A percentile compares a stretch with the other conserved stretches of the same genome.
phyloP scores from a whole-genome alignment of 2,113 vertebrate species.

The Anthoscopus minutus region DNA sequence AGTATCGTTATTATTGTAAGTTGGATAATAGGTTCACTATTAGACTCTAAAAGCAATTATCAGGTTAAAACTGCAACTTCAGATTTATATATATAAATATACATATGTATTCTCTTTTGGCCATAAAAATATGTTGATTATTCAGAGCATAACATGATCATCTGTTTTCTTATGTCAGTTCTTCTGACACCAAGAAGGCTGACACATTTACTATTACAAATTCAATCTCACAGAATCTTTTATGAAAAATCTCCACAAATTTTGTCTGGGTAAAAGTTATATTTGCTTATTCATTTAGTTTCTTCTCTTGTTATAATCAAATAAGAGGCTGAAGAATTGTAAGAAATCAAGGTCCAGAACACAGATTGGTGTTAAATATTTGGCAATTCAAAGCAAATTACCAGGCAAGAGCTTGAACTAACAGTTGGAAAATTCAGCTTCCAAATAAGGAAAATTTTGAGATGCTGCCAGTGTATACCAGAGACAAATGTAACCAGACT shows the following conservation, averaged over 20 bases:
- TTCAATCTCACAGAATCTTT: neutral
- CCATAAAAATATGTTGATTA: neutral
- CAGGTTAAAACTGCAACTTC: neutral
- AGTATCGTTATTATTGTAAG: neutral
- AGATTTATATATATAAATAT: neutral
- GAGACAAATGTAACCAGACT: neutral
- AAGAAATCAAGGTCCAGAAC: neutral
- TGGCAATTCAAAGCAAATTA: neutral
- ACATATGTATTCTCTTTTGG: neutral
- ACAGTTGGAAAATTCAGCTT: neutral
- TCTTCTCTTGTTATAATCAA: neutral
- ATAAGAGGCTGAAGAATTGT: neutral
- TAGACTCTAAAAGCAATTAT: neutral
- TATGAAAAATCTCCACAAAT: neutral
- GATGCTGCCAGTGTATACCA: neutral
- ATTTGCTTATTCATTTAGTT: neutral
- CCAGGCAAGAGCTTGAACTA: neutral
- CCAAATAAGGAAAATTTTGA: neutral
- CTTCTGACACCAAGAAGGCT: neutral
- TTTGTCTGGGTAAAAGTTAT: neutral
- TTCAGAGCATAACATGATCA: neutral
- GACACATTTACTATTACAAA: neutral
- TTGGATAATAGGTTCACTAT: neutral
- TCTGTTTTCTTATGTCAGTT: neutral
- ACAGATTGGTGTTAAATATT: neutral